Base-by-base conservation (phyloP, 2,888 invertebrate genomes). In the Sericinus montela region DNA sequence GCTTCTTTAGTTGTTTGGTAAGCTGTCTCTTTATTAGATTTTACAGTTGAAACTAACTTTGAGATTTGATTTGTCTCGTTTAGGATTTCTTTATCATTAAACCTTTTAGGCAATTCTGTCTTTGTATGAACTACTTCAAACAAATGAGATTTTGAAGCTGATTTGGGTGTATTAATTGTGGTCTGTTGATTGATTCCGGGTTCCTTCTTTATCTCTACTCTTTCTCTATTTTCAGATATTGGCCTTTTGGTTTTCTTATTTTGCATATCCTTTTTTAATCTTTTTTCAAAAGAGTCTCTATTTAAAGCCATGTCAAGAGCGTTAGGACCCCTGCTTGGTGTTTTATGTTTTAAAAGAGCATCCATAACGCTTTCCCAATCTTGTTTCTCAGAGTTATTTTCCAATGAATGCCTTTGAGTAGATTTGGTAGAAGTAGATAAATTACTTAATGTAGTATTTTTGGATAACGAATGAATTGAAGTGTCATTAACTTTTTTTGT, bases 361-460 rank as follows among this genome's bases (percentile, higher is more conserved):
- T 80, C 67, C 71, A 87, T 71, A 5, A 88, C 88, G 39, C 65
- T 69, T 54, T 76, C 68, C 86, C 86, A 86, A 55, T 84, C 80
- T 44, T 64, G 62, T 37, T 52, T 52, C 29, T 7, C 44, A 46
- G 9, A 25, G 9, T n/a, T 52, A 48, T 48, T 48, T 34, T 16
- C 15, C 1, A 14, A 14, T 23, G 15, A 36, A 23, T 19, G 28
- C 23, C 40, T 45, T 11, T 35, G 36, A 4, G 30, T 35, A 11
- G 14, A 6, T 36, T 45, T 49, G 10, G 11, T 11, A 10, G 37
- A 28, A 10, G 11, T 11, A 10, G 37, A 28, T 15, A 19, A 23
- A 29, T 51, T 38, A 14, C 53, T 60, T 42, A n/a, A n/a, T n/a
- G n/a, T 53, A 28, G 34, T 16, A 40, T 39, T 48, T 43, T 49